Evolutionary conservation across 2,113 vertebrate species (phyloP), one percentile per base, ranked within the genome.

Genomic region (Sterrhoptilus dennistouni): DNA sequence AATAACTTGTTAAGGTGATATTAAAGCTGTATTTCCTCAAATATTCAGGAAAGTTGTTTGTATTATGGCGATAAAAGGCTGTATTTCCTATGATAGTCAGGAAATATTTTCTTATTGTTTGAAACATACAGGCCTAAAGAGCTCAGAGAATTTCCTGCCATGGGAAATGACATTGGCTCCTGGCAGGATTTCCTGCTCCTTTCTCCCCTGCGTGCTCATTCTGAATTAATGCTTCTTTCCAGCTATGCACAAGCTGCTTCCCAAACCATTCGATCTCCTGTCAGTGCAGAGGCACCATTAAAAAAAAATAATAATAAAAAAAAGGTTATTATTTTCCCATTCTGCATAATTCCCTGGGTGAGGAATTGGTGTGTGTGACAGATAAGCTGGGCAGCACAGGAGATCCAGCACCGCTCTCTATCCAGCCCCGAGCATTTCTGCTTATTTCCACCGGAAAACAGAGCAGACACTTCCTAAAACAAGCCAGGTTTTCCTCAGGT

Each of bases 401-500:
- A 50, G 14, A 19, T 0, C 23, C 70, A 33, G 1, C 29, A 0
- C 60, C 1, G 45, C 69, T 24, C 40, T 35, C 35, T 3, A 4
- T 20, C 35, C 4, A 2, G 19, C 0, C 38, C 17, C 6, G 11
- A 14, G 49, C n/a, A n/a, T n/a, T n/a, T n/a, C n/a, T 8, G 42
- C 45, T 45, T 16, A 2, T 11, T 28, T 5, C 4, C 50, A 8
- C 4, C 0, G 3, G 6, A 27, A 29, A 42, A 19, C 0, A 0
- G 5, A 17, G 31, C 1, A 1, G 31, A 21, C 16, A 5, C 33
- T 4, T 40, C 11, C 25, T 7, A 3, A 6, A 40, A 5, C 4
- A 11, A 6, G 20, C 0, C 2, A 4, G 0, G 4, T 5, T 44
- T 8, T 9, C 38, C 49, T 35, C 44, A 0, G 15, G 0, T 7